Percentiles rank a stretch among this genome's conserved stretches.
Evolutionary conservation across 2,888 invertebrate species (phyloP).

Genomic region (Phanerotoma sp.): DNA sequence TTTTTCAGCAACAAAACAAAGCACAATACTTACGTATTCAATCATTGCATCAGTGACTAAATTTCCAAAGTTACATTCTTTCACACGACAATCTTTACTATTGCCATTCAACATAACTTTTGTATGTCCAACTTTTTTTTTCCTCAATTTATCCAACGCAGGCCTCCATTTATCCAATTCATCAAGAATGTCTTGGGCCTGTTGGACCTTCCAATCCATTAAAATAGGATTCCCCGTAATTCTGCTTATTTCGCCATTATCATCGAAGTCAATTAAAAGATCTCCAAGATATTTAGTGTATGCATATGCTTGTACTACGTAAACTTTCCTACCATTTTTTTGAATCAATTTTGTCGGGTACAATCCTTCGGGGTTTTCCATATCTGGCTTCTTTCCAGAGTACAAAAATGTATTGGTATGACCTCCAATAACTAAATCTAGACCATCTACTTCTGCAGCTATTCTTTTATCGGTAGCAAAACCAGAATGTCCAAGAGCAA

Average conservation of each 20-base stretch:
- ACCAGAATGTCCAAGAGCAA: conserved; percentile 89
- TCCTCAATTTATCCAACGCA: conserved; percentile 60
- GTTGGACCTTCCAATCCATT: conserved; percentile 64
- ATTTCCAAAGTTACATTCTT: conserved; percentile 86
- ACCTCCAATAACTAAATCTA: conserved; percentile 88
- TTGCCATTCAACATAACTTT: conserved; percentile 71
- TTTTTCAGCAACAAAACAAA: background rate
- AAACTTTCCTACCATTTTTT: conserved; percentile 70
- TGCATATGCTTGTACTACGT: conserved; percentile 87
- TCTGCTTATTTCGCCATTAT: conserved; percentile 67
- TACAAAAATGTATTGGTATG: conserved; percentile 90
- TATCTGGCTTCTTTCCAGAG: conserved; percentile 69
- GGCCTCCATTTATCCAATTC: conserved; percentile 66
- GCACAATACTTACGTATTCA: conserved; percentile 58
- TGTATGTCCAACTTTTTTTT: conserved; percentile 67
- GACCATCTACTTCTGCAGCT: conserved; percentile 72
- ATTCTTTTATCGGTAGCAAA: conserved; percentile 75
- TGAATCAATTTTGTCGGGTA: conserved; percentile 78
- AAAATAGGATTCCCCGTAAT: conserved; percentile 78
- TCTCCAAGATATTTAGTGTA: conserved; percentile 89
- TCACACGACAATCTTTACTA: conserved; percentile 62
- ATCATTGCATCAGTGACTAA: conserved; percentile 77
- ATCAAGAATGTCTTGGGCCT: conserved; percentile 65
- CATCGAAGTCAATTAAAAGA: conserved; percentile 70
- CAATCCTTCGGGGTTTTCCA: conserved; percentile 69